A percentile compares a stretch with the other conserved stretches of the same genome.
These are phyloP conservation scores for Candidula unifasciata DNA, from an alignment of 2,888 invertebrate genomes.

Conservation along the genomic window DNA sequence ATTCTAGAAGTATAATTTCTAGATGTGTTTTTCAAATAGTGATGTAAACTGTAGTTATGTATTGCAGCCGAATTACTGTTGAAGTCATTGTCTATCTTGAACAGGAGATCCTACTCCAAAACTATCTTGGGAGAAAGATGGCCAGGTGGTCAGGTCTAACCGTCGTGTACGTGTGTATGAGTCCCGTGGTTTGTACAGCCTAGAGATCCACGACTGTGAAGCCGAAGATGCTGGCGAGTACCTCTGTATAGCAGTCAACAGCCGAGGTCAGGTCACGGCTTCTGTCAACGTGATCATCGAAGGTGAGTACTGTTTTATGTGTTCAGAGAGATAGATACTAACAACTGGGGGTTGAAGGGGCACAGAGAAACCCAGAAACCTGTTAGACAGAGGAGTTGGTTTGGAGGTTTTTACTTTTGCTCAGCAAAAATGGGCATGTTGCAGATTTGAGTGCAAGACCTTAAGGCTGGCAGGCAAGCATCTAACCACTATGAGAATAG, in stretches of 20 bases:
- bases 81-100: background rate
- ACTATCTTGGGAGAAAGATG: constrained; percentile 74
- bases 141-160: constrained; percentile 56
- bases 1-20: too few species aligned
- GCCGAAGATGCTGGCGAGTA: constrained; percentile 67
- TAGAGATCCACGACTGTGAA: constrained; percentile 57
- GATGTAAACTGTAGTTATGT: too few species aligned
- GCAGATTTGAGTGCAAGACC: too few species aligned
- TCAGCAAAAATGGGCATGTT: too few species aligned
- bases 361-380: too few species aligned
- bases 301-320: constrained; percentile 46
- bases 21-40: too few species aligned
- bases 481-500: too few species aligned
- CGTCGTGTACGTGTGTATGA: constrained; percentile 55
- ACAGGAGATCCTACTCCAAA: constrained; percentile 58
- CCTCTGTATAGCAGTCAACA: constrained; percentile 59
- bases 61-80: background rate
- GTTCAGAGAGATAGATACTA: too few species aligned
- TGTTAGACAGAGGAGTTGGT: too few species aligned
- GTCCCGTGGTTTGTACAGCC: constrained; percentile 59
- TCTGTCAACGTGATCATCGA: constrained; percentile 55
- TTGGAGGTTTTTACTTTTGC: too few species aligned
- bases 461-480: too few species aligned
- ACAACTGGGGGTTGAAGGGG: too few species aligned
- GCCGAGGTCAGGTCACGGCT: constrained; percentile 57